These are phyloP conservation scores for Leucoraja ocellata DNA, from an alignment of 2,797 vertebrate species.

Conservation along the genomic window DNA sequence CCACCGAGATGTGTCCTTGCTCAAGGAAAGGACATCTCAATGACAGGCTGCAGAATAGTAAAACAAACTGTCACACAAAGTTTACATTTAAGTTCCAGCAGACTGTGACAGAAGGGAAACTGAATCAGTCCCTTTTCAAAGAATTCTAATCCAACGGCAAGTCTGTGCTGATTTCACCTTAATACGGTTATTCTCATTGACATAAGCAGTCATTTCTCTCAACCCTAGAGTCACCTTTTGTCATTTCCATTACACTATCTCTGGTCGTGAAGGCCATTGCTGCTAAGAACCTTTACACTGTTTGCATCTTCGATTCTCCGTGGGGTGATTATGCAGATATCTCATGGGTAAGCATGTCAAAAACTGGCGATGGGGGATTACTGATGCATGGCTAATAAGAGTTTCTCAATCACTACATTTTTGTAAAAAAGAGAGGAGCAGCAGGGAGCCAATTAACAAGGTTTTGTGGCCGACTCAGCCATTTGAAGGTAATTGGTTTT, in stretches of 20 bases:
- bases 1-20: not conserved
- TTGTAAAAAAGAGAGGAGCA: not conserved
- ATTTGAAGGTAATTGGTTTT: not conserved
- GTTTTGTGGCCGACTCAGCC: not conserved
- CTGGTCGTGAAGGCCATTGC: not conserved
- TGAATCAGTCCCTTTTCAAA: not conserved
- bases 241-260: not conserved
- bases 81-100: not conserved
- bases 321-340: conserved; percentile 7
- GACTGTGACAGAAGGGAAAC: not conserved
- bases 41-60: not conserved
- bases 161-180: not conserved
- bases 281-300: not conserved
- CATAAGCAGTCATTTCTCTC: not conserved
- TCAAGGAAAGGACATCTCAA: not conserved
- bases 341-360: not conserved
- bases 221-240: not conserved
- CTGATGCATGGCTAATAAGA: not conserved
- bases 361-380: not conserved
- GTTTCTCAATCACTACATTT: conserved; percentile 17
- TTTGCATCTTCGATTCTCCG: not conserved
- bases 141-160: not conserved
- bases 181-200: not conserved
- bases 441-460: not conserved
- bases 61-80: not conserved